Conservation (phyloP, 2,888 invertebrate genomes). For the Pemphredon lugubris region DNA sequence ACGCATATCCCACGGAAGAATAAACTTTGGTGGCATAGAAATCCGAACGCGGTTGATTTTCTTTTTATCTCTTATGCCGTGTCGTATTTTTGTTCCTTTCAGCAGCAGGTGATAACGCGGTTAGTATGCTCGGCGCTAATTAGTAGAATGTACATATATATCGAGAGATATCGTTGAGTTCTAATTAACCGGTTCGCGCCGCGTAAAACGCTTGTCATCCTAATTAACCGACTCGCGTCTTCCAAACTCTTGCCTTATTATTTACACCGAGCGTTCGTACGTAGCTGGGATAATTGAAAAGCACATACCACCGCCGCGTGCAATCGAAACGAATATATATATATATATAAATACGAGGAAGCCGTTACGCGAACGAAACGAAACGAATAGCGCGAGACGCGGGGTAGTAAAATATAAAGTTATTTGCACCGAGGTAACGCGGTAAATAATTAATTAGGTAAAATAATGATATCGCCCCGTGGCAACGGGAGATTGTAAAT, state of each 20-base stretch:
- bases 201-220: constrained; percentile 34
- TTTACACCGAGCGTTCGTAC: constrained; percentile 22
- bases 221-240: constrained; percentile 42
- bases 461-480: too few relatives aligned
- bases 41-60: too few relatives aligned
- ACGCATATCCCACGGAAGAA: too few relatives aligned
- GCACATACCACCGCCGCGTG: not conserved
- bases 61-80: not conserved
- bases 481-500: too few relatives aligned
- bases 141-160: constrained; percentile 16
- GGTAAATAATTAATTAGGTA: too few relatives aligned
- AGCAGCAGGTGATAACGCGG: not conserved
- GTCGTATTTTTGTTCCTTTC: not conserved
- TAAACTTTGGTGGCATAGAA: too few relatives aligned
- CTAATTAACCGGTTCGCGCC: constrained; percentile 47
- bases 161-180: constrained; percentile 11
- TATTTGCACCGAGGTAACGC: too few relatives aligned
- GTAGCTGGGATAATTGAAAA: constrained; percentile 26
- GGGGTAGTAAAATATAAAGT: too few relatives aligned
- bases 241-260: constrained; percentile 36
- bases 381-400: too few relatives aligned
- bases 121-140: constrained; percentile 9
- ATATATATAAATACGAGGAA: too few relatives aligned
- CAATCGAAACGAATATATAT: too few relatives aligned
- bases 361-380: too few relatives aligned